Base-by-base conservation (phyloP, 2,113 vertebrate species). In the Sinocyclocheilus anophthalmus region DNA sequence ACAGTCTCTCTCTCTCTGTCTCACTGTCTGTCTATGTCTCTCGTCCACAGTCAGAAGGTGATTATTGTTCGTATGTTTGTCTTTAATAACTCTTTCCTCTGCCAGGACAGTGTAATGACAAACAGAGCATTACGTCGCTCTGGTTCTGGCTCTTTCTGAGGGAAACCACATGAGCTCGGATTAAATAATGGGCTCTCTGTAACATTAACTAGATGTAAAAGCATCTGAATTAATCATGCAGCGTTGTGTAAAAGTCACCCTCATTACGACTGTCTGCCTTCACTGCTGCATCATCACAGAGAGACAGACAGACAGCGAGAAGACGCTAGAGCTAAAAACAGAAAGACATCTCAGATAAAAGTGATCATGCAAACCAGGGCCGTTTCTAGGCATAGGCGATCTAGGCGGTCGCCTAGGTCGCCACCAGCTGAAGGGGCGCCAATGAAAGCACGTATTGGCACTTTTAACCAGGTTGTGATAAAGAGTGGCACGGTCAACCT, bases 181-280 rank as follows among this genome's bases (percentile, higher is more conserved):
- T 48, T 48, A 48, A 48, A 48, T 48, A 48, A 48, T 12, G 11
- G 45, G 45, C 45, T 48, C 45, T 48, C 10, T 48, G 45, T 48
- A 48, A 48, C 10, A 48, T 48, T 45, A 48, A 48, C 45, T 48
- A 11, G 3, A 0, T 48, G 89, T 91, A 85, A 89, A 92, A 88
- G 90, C 78, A 86, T 88, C 88, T 92, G 63, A 92, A 93, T 93
- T 92, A 93, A 92, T 91, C 70, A 93, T 87, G 85, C 92, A 82
- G 84, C n/a, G 59, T 48, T 33, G 65, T 37, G 86, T 90, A 65
- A 86, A 88, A 61, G 88, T 89, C 83, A 86, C 55, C 83, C 72
- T 90, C 86, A 79, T 0, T 73, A 55, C 76, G 70, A 37, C 45
- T 11, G 45, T 45, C 45, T 48, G 37, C 37, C 37, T 37, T 37